phyloP scores from a whole-genome alignment of 2,113 vertebrate genomes.

The Indicator maculatus region DNA sequence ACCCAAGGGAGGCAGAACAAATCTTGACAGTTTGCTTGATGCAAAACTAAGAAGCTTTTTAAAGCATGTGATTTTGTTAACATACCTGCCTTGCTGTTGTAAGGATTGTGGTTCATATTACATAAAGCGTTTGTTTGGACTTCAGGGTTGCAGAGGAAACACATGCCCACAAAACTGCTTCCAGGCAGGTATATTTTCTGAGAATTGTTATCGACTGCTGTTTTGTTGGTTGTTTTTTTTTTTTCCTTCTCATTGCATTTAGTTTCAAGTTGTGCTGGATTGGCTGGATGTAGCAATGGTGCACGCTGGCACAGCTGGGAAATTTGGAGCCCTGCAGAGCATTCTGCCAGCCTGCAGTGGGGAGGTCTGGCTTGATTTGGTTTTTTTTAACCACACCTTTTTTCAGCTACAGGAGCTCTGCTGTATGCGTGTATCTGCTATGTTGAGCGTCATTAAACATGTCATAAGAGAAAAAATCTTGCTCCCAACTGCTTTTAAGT shows the following conservation, averaged over 20 bases:
- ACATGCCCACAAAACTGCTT: accelerated
- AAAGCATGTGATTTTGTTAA: background rate
- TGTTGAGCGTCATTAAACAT: background rate
- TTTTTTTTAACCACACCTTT: background rate
- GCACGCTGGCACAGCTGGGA: background rate
- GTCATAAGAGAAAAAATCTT: background rate
- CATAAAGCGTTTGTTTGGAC: background rate
- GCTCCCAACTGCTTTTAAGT: background rate
- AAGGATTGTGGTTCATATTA: background rate
- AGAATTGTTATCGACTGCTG: background rate
- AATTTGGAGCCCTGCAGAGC: background rate
- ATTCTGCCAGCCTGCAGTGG: background rate
- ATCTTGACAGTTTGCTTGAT: background rate
- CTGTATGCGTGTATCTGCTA: accelerated
- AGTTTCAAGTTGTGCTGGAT: background rate
- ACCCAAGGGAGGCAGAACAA: background rate
- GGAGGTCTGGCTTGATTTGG: background rate
- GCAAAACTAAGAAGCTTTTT: background rate
- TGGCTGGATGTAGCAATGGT: background rate
- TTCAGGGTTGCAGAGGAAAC: background rate
- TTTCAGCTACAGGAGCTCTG: background rate
- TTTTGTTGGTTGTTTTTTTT: background rate
- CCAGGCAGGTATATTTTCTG: background rate
- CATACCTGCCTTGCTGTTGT: background rate
- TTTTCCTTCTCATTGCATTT: accelerated